Percentiles rank a stretch among this genome's conserved stretches.
These are phyloP conservation scores for Phoebastria nigripes DNA, from an alignment of 2,797 vertebrate species.

Conservation along the genomic window DNA sequence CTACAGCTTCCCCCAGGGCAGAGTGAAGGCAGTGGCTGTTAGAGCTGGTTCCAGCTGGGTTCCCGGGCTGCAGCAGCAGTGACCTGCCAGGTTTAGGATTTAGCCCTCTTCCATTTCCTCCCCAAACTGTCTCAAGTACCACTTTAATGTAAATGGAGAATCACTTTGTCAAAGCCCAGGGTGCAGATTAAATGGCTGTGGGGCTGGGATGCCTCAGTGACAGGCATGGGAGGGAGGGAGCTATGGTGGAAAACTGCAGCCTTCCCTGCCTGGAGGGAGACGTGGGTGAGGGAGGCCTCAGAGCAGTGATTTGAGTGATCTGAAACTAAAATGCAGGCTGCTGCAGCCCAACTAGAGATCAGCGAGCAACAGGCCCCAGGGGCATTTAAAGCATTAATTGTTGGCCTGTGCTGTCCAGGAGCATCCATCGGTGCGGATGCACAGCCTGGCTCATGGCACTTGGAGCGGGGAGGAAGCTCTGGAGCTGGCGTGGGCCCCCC, in stretches of 20 bases:
- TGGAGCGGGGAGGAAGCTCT: neutral
- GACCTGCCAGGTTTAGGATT: neutral
- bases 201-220: neutral
- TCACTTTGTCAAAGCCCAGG: neutral
- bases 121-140: neutral
- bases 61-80: neutral
- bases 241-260: neutral
- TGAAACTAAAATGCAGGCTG: neutral
- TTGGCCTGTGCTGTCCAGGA: neutral
- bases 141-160: neutral
- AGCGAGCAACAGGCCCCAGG: neutral
- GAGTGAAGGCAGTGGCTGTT: neutral
- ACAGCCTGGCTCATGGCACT: neutral
- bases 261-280: neutral
- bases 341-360: neutral
- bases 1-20: neutral
- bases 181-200: neutral
- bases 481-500: neutral
- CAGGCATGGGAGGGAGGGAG: neutral
- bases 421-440: accelerated
- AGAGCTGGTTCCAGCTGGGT: neutral
- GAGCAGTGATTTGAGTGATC: neutral
- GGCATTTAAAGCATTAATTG: neutral
- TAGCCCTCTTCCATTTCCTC: neutral
- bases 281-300: neutral